phyloP scores from a whole-genome alignment of 2,113 vertebrate genomes.

The mouse (Mus musculus) region DNA sequence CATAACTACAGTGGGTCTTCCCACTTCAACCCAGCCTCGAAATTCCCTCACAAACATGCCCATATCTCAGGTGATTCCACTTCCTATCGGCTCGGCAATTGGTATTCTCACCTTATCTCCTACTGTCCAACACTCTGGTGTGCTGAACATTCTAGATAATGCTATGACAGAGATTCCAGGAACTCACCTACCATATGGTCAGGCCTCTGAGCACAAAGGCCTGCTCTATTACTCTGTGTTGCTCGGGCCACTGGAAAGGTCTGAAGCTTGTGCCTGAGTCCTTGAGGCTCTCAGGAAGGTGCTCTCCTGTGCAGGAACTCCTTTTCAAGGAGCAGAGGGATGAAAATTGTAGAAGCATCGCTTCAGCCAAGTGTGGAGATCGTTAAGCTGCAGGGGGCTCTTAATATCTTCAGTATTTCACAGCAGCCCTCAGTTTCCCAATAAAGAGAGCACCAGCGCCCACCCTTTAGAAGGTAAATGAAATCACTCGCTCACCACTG shows the following conservation, averaged over 20 bases:
- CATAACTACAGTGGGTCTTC: neutral
- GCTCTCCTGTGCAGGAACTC: neutral
- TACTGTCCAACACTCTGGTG: neutral
- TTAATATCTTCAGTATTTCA: slow-evolving; percentile 34
- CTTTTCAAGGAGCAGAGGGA: slow-evolving; percentile 35
- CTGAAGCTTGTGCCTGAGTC: neutral
- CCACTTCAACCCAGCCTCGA: too few species aligned
- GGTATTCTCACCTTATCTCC: neutral
- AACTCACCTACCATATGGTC: neutral
- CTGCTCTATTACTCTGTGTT: neutral
- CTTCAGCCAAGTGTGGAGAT: slow-evolving; percentile 59
- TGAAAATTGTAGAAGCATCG: slow-evolving; percentile 53
- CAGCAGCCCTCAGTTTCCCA: neutral
- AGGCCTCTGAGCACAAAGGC: neutral
- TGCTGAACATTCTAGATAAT: neutral
- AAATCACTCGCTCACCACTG: slow-evolving; percentile 56
- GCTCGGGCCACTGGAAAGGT: neutral
- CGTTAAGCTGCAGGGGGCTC: slow-evolving; percentile 66
- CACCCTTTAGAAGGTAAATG: slow-evolving; percentile 60
- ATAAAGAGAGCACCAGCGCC: slow-evolving; percentile 34
- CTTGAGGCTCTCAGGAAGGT: neutral
- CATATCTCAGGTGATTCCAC: neutral
- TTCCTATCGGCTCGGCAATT: neutral
- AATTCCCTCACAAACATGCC: neutral
- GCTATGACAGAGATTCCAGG: neutral